These are phyloP conservation scores for Lasiurus borealis DNA, from an alignment of 2,113 vertebrate genomes.

Conservation along the genomic window DNA sequence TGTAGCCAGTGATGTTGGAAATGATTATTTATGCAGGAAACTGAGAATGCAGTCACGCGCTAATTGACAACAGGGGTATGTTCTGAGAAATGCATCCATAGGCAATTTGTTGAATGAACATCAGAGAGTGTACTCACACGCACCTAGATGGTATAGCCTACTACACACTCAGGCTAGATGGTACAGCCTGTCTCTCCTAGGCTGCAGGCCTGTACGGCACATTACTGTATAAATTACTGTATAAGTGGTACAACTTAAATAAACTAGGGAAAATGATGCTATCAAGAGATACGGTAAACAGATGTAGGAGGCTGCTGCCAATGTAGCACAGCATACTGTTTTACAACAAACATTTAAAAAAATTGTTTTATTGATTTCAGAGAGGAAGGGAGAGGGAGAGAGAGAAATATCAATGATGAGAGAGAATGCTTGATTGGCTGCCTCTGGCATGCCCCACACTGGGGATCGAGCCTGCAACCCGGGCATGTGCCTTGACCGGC, in stretches of 20 bases:
- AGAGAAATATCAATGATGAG: no score
- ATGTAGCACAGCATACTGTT: neutral
- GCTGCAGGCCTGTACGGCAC: neutral
- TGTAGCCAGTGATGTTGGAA: no score
- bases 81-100: neutral
- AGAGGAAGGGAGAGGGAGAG: no score
- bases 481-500: no score
- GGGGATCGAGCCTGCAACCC: no score
- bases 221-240: neutral
- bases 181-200: neutral
- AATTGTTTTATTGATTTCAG: no score
- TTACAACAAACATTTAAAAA: neutral
- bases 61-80: neutral
- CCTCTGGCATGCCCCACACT: no score
- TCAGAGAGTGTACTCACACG: neutral
- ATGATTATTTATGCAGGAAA: neutral
- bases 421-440: no score
- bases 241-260: neutral
- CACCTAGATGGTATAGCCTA: neutral
- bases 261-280: neutral
- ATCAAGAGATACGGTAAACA: neutral
- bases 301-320: neutral
- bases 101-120: neutral
- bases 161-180: neutral
- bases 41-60: neutral